phyloP scores from a whole-genome alignment of 2,797 vertebrate genomes.

The Coregonus sp. region DNA sequence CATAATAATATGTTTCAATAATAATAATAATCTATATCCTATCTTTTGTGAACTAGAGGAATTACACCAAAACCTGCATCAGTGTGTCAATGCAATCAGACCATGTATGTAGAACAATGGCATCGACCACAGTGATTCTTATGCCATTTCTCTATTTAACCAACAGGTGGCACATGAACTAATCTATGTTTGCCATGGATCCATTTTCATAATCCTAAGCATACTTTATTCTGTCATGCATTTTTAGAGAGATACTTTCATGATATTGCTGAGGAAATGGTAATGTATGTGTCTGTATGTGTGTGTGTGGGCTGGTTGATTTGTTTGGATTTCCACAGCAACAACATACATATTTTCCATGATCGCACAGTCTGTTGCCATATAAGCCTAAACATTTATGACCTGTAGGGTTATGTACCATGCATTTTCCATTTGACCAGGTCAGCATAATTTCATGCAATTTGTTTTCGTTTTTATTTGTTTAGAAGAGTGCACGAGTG shows the following conservation, averaged over 20 bases:
- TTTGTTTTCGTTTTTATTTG: neutral
- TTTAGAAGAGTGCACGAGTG: neutral
- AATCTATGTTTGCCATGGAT: neutral
- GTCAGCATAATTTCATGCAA: neutral
- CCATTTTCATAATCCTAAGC: neutral
- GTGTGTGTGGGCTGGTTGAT: neutral
- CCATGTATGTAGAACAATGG: neutral
- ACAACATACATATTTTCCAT: neutral
- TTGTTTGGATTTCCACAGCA: constrained; percentile 3
- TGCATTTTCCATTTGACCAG: neutral
- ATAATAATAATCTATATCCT: neutral
- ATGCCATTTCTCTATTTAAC: neutral
- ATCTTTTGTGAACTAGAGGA: neutral
- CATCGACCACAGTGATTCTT: neutral
- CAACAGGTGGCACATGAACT: constrained; percentile 10
- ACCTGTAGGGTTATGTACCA: neutral
- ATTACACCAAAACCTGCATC: neutral
- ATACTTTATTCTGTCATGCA: neutral
- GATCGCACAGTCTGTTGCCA: neutral
- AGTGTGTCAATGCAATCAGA: neutral
- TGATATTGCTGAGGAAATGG: neutral
- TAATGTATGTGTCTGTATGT: neutral
- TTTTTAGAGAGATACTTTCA: neutral
- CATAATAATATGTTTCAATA: neutral
- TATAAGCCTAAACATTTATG: neutral